Base-by-base conservation (phyloP, 1,140 invertebrate genomes). In the Pseudomyrmex concolor region DNA sequence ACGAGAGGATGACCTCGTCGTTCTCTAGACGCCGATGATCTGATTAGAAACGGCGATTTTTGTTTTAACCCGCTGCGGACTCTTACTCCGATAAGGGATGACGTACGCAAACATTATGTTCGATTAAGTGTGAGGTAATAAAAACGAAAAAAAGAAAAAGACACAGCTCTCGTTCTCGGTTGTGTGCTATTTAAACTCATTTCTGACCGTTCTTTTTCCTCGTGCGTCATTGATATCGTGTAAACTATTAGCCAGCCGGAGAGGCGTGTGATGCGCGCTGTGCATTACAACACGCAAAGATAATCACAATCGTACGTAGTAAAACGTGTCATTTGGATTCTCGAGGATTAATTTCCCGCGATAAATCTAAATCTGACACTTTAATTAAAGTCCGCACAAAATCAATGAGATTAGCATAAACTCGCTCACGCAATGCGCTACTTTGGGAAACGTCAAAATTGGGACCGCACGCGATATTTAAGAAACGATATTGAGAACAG, bases 41-140 rank as follows among this genome's bases (percentile, higher is more conserved):
- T 15, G 45, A 34, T 34, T 50, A 48, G 60, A 12, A 64, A 63
- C 19, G 5, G 43, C 19, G 72, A 2, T 25, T 34, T 76, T 43
- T n/a, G 25, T 15, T 17, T 34, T 12, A 54, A 2, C 34, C 51
- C 34, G 51, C 25, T 17, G 54, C 34, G 54, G 54, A 59, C 15
- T 72, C 12, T 34, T 17, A 19, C n/a, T n/a, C n/a, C n/a, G 45
- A 60, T 60, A 66, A n/a, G 12, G 48, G n/a, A 60, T 4, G 17
- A 73, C 55, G 19, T 73, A 62, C 34, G 34, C 34, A 60, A 60
- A 43, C 55, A 17, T 60, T 25, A 72, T 34, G 54, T 34, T 57
- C 25, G 13, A n/a, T 4, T 22, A 13, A 51, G 13, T 2, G 50
- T 50, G 13, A 70, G 50, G 68, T 71, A 13, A 22, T 34, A n/a